A percentile compares a stretch with the other conserved stretches of the same genome.
These are phyloP conservation scores for Lithophane ornitopus DNA, from an alignment of 2,888 invertebrate genomes.

Conservation along the genomic window DNA sequence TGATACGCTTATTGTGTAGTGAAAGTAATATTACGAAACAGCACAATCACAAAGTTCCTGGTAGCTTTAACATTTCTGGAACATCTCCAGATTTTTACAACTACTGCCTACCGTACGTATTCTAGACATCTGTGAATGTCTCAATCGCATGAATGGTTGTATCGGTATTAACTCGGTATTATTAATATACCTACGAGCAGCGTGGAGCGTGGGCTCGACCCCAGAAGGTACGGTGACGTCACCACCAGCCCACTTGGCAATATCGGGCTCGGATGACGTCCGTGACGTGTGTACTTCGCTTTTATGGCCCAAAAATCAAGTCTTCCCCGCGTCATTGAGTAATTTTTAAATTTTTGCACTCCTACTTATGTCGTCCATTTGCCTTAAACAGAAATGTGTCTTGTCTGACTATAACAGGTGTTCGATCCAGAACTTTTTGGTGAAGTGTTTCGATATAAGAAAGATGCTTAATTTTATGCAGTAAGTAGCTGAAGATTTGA, in stretches of 20 bases:
- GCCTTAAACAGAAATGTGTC: slow-evolving; percentile 24
- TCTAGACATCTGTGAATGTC: slow-evolving; percentile 47
- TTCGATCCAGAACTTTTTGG: background rate
- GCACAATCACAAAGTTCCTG: slow-evolving; percentile 16
- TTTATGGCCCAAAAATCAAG: slow-evolving; percentile 59
- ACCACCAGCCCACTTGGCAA: slow-evolving; percentile 65
- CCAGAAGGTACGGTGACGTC: slow-evolving; percentile 79
- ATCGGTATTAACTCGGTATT: slow-evolving; percentile 56
- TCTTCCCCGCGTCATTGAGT: slow-evolving; percentile 44
- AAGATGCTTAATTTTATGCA: background rate
- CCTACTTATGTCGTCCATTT: slow-evolving; percentile 28
- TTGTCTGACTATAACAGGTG: slow-evolving; percentile 18
- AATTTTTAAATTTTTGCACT: slow-evolving; percentile 40
- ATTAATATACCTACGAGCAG: slow-evolving; percentile 62
- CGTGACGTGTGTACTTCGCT: slow-evolving; percentile 54
- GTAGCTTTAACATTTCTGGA: slow-evolving; percentile 23
- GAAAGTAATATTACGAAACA: slow-evolving; percentile 5
- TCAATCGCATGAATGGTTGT: slow-evolving; percentile 60
- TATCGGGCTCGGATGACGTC: slow-evolving; percentile 56
- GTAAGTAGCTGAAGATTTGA: background rate
- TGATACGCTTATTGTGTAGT: slow-evolving; percentile 1
- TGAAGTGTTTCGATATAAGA: background rate
- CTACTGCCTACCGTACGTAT: slow-evolving; percentile 42
- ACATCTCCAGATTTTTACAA: slow-evolving; percentile 52
- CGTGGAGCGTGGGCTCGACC: slow-evolving; percentile 76